Conservation (phyloP, 2,888 invertebrate genomes). For the Pollenia angustigena region DNA sequence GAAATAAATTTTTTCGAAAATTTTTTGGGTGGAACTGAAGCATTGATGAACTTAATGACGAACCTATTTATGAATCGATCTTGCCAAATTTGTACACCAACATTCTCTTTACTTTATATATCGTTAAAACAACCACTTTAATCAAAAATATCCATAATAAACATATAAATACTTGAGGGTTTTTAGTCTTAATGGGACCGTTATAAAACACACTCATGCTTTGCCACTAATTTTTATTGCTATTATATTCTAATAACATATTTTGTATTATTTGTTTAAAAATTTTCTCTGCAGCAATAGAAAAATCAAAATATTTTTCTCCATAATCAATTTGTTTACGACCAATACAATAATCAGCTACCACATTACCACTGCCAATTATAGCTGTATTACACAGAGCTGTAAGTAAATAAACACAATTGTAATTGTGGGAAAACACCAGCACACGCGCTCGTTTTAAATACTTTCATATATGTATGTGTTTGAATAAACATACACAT, state of each 20-base stretch:
- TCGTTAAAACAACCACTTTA: too few species aligned
- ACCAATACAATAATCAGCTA: slow-evolving; percentile 59
- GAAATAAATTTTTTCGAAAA: too few species aligned
- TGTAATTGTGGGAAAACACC: slow-evolving; percentile 36
- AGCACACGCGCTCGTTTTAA: slow-evolving; percentile 3
- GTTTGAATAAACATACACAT: neutral
- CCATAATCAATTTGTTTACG: slow-evolving; percentile 65
- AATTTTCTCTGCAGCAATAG: neutral
- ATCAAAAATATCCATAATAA: too few species aligned
- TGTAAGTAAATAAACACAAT: slow-evolving; percentile 59
- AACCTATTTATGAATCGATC: too few species aligned
- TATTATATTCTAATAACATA: slow-evolving; percentile 9
- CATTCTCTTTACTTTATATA: too few species aligned
- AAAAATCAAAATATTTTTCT: slow-evolving; percentile 44
- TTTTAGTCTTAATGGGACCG: too few species aligned
- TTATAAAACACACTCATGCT: neutral
- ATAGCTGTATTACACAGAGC: slow-evolving; percentile 43
- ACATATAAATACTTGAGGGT: too few species aligned
- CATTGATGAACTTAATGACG: too few species aligned
- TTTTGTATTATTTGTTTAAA: neutral
- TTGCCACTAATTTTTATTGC: neutral
- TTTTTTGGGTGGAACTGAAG: too few species aligned
- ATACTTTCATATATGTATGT: neutral
- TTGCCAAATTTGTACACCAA: too few species aligned
- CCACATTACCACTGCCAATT: slow-evolving; percentile 64